Base-by-base conservation (phyloP, 2,888 invertebrate genomes). In the Priocnemis perturbator region DNA sequence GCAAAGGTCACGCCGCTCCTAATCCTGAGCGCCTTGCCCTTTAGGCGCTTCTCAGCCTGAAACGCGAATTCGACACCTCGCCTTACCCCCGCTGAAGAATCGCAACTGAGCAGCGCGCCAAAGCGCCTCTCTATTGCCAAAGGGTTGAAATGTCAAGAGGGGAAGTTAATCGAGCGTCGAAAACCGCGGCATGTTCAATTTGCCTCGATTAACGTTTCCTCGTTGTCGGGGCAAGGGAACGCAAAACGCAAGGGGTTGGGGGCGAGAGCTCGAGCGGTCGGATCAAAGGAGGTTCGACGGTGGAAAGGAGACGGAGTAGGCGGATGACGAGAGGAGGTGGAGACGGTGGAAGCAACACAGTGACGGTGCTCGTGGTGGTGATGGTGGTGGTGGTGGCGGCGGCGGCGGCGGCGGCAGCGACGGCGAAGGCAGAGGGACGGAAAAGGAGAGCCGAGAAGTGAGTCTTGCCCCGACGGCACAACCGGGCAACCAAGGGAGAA, bases 131-230 rank as follows among this genome's bases (percentile, higher is more conserved):
- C 37, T 11, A 37, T 37, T 37, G 66, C 56, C 50, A 66, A 61
- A 61, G 66, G 68, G 60, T 65, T 44, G 61, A 63, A 71, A 66
- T 65, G 73, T 65, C 58, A 74, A 68, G 70, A 70, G 73, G 75
- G 64, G 69, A 37, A 73, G 61, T 78, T 73, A 71, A 77, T 78
- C 71, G 74, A 78, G 78, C 78, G 78, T 74, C 72, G 76, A 72
- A 78, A 76, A 72, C 67, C 74, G 71, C 74, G 69, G 67, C 69
- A 67, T 69, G 78, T 78, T 78, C 78, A 76, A 78, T 78, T 78
- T 78, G 76, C 78, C 76, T 76, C 78, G 78, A 78, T 78, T 78
- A 78, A 76, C 76, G 78, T 78, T 74, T 65, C 67, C 66, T 64
- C 76, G 65, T 21, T 48, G 69, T 69, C 65, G 68, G 59, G 63